Conservation (phyloP, 2,888 invertebrate species). For the Pachycephus smyrnensis region DNA sequence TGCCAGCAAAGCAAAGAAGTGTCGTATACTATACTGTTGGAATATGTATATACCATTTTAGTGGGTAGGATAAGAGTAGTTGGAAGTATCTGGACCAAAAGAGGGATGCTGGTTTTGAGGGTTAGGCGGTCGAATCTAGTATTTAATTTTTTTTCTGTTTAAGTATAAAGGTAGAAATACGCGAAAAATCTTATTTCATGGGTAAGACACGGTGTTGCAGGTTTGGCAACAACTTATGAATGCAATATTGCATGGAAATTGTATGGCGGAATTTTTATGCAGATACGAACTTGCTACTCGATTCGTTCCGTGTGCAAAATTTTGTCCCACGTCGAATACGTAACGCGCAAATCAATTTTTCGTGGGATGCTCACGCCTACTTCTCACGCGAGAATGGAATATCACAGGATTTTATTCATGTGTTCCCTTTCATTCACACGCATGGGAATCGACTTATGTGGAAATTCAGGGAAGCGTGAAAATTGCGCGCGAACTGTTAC, state of each 20-base stretch:
- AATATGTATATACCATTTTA: background rate
- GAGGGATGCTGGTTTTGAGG: constrained; percentile 12
- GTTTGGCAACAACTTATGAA: background rate
- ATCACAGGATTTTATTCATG: background rate
- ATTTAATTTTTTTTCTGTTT: background rate
- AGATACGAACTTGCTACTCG: background rate
- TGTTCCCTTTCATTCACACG: background rate
- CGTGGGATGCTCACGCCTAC: background rate
- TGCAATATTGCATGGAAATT: background rate
- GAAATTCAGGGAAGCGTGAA: background rate
- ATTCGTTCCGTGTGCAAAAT: background rate
- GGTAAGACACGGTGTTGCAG: background rate
- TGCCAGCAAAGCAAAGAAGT: constrained; percentile 37
- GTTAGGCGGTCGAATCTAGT: background rate
- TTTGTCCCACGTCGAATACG: background rate
- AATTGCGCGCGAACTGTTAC: background rate
- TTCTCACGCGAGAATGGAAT: background rate
- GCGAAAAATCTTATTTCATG: background rate
- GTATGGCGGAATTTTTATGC: background rate
- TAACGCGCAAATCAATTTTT: background rate
- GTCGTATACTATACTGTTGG: constrained; percentile 38
- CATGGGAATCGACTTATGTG: background rate
- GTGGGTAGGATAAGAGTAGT: background rate
- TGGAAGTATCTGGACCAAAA: constrained; percentile 13
- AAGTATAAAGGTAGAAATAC: background rate